Evolutionary conservation across 2,797 vertebrate species (phyloP), one percentile per base, ranked within the genome.

Genomic region (Sarcophilus harrisii): DNA sequence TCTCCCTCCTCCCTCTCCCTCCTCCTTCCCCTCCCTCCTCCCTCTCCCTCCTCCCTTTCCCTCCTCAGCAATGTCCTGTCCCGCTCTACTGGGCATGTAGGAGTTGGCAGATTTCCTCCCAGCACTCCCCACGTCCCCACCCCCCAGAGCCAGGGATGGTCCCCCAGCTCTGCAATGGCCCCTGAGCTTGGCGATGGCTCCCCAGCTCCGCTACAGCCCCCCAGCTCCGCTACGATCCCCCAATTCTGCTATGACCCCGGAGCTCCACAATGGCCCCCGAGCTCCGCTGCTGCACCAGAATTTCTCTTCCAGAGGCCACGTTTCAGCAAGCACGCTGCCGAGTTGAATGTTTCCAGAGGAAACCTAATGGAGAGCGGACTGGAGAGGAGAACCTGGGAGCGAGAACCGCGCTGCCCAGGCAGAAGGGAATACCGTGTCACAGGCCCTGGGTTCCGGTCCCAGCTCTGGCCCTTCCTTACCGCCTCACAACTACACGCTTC

Each of bases 21-120:
- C 52, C 4, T 52, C 5, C 49, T 5, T 49, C 49, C 49, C n/a
- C n/a, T n/a, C n/a, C n/a, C n/a, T n/a, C n/a, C n/a, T n/a, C n/a
- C n/a, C n/a, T n/a, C 49, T 49, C 49, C 49, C 49, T 49, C 54
- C 54, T 54, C 54, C 6, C 54, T 54, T 4, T 1, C 54, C 45
- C 29, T 1, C 27, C 57, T n/a, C 58, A n/a, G 92, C 9, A 8
- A 1, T 0, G 0, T 18, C 54, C 32, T 8, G 1, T 16, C 60
- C 32, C 14, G 14, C n/a, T 38, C 30, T 14, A 12, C 13, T 14
- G 9, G 13, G 60, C 30, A 32, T 32, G 30, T 4, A 57, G n/a
- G 54, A 66, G 95, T 93, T 89, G 95, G 60, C 59, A 38, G 10
- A 58, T 95, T 96, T 97, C 96, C 81, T 96, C 92, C 93, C 92